phyloP scores from a whole-genome alignment of 2,113 vertebrate species.

The Pachypanchax playfairii region DNA sequence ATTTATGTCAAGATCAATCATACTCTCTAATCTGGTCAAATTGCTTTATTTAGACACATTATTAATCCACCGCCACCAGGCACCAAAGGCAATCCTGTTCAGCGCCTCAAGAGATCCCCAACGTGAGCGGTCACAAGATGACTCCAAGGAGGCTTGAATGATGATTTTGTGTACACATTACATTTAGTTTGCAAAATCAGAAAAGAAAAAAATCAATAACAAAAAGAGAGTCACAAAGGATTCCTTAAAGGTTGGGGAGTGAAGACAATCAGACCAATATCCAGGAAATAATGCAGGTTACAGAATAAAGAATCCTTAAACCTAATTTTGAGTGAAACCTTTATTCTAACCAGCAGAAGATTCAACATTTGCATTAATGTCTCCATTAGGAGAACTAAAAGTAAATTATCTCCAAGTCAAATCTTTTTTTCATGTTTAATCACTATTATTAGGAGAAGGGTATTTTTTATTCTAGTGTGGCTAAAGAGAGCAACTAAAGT shows the following conservation, averaged over 20 bases:
- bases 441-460: background rate
- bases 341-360: background rate
- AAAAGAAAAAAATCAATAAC: too few relatives aligned
- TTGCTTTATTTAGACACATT: slow-evolving; percentile 9
- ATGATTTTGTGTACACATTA: background rate
- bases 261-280: too few relatives aligned
- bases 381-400: background rate
- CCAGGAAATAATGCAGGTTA: too few relatives aligned
- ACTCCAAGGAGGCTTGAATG: background rate
- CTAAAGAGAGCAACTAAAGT: background rate
- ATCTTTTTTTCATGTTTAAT: background rate
- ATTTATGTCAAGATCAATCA: background rate
- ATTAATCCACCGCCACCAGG: background rate
- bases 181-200: too few relatives aligned
- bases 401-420: background rate
- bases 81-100: background rate
- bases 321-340: too few relatives aligned
- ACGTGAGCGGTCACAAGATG: background rate
- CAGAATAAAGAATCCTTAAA: too few relatives aligned
- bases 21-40: background rate
- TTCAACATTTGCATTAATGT: background rate
- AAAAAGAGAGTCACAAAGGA: too few relatives aligned
- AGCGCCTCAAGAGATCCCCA: slow-evolving; percentile 1
- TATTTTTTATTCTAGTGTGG: background rate
- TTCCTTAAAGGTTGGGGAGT: too few relatives aligned